Evolutionary conservation across 2,113 vertebrate species (phyloP).

Genomic region (Stigmatopora argus): DNA sequence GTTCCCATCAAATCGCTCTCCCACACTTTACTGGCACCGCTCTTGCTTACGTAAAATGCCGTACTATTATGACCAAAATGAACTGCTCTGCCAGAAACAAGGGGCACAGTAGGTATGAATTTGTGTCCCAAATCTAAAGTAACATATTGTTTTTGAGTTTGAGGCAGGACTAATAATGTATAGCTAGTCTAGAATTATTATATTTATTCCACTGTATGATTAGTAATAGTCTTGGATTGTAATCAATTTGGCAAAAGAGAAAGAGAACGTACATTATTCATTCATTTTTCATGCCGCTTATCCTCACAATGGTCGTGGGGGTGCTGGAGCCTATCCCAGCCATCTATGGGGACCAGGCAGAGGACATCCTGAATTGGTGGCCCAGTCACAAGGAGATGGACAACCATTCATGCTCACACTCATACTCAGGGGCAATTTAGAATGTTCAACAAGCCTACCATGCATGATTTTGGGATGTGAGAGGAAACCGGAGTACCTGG

Average conservation of each 20-base stretch:
- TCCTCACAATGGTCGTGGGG: no score
- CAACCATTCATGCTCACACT: no score
- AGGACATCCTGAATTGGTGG: no score
- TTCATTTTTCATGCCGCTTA: no score
- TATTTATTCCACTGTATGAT: no score
- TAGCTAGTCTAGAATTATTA: not conserved
- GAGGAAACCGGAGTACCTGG: no score
- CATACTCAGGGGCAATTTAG: no score
- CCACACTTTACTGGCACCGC: conserved; percentile 2
- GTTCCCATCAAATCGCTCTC: conserved; percentile 1
- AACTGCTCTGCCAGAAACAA: not conserved
- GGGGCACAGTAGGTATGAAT: not conserved
- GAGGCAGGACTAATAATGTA: not conserved
- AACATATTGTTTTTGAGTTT: not conserved
- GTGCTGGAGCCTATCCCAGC: no score
- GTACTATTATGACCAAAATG: not conserved
- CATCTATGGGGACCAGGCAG: no score
- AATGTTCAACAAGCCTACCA: no score
- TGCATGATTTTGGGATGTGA: no score
- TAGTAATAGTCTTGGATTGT: not conserved
- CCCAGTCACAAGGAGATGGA: no score
- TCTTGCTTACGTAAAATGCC: not conserved
- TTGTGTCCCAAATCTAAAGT: not conserved
- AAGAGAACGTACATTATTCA: not conserved
- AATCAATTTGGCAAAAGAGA: not conserved